Conservation (phyloP, 2,888 invertebrate genomes). For the Agrotis puta region DNA sequence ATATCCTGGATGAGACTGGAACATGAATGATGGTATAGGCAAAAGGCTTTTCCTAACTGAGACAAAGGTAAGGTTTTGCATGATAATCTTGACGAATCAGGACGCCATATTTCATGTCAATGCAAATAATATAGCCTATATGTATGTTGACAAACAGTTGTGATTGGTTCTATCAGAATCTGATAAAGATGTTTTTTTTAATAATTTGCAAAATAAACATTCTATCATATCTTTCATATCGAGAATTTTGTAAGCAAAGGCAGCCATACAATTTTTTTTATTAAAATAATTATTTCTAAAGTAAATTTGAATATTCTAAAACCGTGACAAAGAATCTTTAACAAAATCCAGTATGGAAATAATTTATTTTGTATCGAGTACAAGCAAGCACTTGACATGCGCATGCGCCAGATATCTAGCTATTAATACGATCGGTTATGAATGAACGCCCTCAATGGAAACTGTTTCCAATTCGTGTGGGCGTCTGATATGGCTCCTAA, state of each 20-base stretch:
- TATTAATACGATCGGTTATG: constrained; percentile 61
- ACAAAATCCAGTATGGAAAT: constrained; percentile 1
- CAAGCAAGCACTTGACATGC: constrained; percentile 43
- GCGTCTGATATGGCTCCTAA: constrained; percentile 31
- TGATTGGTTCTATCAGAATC: background rate
- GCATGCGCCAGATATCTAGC: constrained; percentile 54
- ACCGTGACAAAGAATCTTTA: background rate
- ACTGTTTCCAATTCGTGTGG: constrained; percentile 42
- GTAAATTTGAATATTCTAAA: background rate
- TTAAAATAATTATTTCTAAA: too few species aligned
- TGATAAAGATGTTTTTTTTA: too few species aligned
- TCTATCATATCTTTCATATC: too few species aligned
- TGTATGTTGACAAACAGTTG: background rate
- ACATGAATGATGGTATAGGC: too few species aligned
- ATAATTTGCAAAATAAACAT: too few species aligned
- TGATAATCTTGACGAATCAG: too few species aligned
- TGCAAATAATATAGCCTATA: background rate
- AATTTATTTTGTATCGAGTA: constrained; percentile 36
- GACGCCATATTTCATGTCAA: background rate
- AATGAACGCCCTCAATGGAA: constrained; percentile 58
- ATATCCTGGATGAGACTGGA: too few species aligned
- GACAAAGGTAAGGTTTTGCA: too few species aligned
- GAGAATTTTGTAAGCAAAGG: too few species aligned
- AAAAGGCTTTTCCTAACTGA: too few species aligned
- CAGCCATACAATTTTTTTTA: too few species aligned